phyloP scores from a whole-genome alignment of 2,113 vertebrate genomes.

The Shinisaurus crocodilurus region DNA sequence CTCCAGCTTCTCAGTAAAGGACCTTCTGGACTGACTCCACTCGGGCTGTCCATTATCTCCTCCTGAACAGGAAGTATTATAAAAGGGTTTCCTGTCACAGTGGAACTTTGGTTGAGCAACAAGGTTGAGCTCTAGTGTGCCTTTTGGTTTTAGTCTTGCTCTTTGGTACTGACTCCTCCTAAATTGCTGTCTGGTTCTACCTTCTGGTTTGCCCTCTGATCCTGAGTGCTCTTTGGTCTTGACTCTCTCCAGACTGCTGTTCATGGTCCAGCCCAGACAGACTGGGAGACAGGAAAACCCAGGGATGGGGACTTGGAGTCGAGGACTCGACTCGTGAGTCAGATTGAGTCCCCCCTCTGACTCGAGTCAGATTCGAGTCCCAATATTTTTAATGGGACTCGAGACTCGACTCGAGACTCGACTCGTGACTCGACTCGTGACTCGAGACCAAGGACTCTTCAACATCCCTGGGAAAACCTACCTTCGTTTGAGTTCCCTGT shows the following conservation, averaged over 20 bases:
- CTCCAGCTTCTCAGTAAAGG: not conserved
- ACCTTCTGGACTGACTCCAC: not conserved
- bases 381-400: too few species aligned
- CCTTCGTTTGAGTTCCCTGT: not conserved
- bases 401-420: too few species aligned
- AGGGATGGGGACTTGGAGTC: too few species aligned
- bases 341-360: too few species aligned
- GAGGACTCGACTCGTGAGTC: too few species aligned
- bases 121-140: not conserved
- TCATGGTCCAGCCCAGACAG: not conserved
- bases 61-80: not conserved
- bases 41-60: not conserved
- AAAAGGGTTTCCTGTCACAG: not conserved
- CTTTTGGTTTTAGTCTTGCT: not conserved
- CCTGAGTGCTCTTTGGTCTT: not conserved
- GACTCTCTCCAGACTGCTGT: not conserved
- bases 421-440: too few species aligned
- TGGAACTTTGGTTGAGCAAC: not conserved
- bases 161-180: not conserved
- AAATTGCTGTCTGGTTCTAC: not conserved
- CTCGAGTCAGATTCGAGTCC: too few species aligned
- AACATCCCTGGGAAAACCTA: too few species aligned
- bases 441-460: too few species aligned
- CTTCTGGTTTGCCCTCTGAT: not conserved
- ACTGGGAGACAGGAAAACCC: not conserved